Conservation (phyloP, 1,140 invertebrate genomes). For the Drosophila lacertosa region DNA sequence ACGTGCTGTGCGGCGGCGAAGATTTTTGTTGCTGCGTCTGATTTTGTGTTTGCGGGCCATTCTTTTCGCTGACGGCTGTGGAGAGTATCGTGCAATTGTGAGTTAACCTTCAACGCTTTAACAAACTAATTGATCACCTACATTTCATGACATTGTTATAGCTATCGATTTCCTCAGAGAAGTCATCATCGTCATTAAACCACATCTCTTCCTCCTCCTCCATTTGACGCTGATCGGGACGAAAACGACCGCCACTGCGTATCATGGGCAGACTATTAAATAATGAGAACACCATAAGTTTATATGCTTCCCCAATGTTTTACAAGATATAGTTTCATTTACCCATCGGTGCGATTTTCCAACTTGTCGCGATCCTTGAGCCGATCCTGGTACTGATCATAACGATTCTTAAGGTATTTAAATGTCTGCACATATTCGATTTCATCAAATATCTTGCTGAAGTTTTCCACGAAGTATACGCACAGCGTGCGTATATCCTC, state of each 20-base stretch:
- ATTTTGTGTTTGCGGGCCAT: conserved; percentile 72
- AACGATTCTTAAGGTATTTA: conserved; percentile 94
- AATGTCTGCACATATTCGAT: conserved; percentile 99
- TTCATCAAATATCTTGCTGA: conserved; percentile 95
- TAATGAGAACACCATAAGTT: conserved; percentile 85
- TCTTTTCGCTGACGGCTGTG: conserved; percentile 79
- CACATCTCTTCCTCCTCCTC: conserved; percentile 99
- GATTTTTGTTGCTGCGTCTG: conserved; percentile 66
- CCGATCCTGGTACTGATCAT: conserved; percentile 97
- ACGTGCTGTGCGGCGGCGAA: conserved; percentile 73
- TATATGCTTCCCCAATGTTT: not conserved
- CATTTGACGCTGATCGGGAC: conserved; percentile 95
- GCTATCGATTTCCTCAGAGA: conserved; percentile 89
- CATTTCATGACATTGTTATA: conserved; percentile 85
- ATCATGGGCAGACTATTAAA: conserved; percentile 88
- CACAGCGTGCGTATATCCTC: conserved; percentile 98
- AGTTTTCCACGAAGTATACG: conserved; percentile 97
- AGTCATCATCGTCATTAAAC: conserved; percentile 98
- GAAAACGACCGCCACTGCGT: conserved; percentile 91
- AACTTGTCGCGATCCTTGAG: conserved; percentile 92
- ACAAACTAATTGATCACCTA: conserved; percentile 38
- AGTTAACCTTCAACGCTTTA: not conserved
- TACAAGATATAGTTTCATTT: conserved; percentile 50
- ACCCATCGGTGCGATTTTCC: conserved; percentile 87
- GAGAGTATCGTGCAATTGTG: not conserved